Conservation (phyloP, 2,113 vertebrate species). For the Pomatorhinus ruficollis region DNA sequence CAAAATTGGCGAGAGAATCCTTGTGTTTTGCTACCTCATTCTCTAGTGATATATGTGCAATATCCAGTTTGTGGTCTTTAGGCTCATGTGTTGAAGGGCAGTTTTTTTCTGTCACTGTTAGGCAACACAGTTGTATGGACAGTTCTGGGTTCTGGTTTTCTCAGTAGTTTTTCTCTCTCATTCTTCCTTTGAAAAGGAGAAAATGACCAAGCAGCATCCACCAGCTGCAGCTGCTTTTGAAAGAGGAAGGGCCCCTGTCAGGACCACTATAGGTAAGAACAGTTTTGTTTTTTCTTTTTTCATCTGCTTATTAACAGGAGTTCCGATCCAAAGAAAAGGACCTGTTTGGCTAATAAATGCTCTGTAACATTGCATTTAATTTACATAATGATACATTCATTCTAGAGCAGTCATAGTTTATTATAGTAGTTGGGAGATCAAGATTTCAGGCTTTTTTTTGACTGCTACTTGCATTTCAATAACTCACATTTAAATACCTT, state of each 20-base stretch:
- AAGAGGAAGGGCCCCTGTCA: not conserved
- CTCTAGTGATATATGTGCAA: not conserved
- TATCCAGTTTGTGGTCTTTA: not conserved
- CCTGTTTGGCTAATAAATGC: not conserved
- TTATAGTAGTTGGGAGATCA: not conserved
- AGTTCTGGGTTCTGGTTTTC: not conserved
- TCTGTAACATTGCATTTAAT: not conserved
- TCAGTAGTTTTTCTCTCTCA: not conserved
- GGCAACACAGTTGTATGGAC: not conserved
- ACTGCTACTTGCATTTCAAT: not conserved
- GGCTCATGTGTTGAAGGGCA: not conserved
- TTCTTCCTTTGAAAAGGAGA: not conserved
- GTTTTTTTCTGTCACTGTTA: not conserved
- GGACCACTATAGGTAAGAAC: not conserved
- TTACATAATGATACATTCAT: not conserved
- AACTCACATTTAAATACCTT: not conserved
- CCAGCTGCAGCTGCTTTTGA: not conserved
- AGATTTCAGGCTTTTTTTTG: not conserved
- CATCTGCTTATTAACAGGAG: not conserved
- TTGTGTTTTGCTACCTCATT: not conserved
- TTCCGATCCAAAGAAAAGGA: not conserved
- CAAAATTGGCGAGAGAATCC: not conserved
- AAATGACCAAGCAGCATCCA: not conserved
- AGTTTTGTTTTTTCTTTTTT: accelerated
- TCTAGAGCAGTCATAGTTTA: not conserved